A percentile compares a stretch with the other conserved stretches of the same genome.
Conservation (phyloP, 2,888 invertebrate genomes). For the Drosophila infuscata region DNA sequence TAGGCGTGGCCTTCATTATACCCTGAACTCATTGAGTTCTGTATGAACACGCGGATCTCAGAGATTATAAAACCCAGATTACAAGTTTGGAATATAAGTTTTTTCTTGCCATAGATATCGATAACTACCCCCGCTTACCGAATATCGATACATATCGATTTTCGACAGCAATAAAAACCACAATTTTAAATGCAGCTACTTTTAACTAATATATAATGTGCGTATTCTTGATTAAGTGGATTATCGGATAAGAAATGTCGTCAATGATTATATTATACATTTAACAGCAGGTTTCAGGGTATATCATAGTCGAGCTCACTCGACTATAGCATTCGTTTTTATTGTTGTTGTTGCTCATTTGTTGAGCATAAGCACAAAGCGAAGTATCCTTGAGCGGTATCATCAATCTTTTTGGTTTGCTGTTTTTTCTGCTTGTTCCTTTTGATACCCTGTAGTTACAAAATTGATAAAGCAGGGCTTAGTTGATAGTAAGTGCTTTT, state of each 20-base stretch:
- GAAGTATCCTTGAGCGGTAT: slow-evolving; percentile 82
- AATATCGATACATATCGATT: neutral
- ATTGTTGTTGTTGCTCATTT: slow-evolving; percentile 20
- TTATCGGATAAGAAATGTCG: too few relatives aligned
- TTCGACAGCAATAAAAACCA: neutral
- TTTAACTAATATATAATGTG: too few relatives aligned
- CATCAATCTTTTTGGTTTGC: slow-evolving; percentile 79
- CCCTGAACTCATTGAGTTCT: neutral
- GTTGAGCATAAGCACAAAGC: slow-evolving; percentile 28
- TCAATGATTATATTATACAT: neutral
- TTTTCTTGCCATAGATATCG: neutral
- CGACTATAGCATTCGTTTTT: neutral
- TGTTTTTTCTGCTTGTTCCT: slow-evolving; percentile 37
- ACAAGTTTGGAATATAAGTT: neutral
- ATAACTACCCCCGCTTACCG: neutral
- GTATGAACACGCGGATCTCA: neutral
- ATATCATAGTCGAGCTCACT: neutral
- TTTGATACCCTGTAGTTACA: slow-evolving; percentile 20
- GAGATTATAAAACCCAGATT: neutral
- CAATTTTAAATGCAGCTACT: too few relatives aligned
- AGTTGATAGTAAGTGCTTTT: neutral
- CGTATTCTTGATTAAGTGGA: too few relatives aligned
- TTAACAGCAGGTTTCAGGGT: neutral
- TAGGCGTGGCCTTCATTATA: neutral
- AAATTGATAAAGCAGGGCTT: neutral